These are phyloP conservation scores for Psettodes erumei DNA, from an alignment of 2,113 vertebrate species.

Conservation along the genomic window DNA sequence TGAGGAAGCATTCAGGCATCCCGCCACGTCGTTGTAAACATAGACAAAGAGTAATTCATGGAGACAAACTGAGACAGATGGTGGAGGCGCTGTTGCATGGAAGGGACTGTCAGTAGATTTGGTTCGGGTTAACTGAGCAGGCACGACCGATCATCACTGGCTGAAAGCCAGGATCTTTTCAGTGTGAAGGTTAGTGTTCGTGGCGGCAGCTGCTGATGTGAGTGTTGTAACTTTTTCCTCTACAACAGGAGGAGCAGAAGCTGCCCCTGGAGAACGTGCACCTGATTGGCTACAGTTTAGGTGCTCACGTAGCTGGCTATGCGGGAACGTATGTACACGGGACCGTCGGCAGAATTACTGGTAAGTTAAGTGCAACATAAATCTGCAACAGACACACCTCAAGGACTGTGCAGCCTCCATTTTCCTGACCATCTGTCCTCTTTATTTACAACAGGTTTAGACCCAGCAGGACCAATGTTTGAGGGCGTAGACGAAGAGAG, in stretches of 20 bases:
- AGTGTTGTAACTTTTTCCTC: background rate
- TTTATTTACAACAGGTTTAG: constrained; percentile 84
- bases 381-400: background rate
- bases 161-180: constrained; percentile 21
- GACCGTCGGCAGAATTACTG: constrained; percentile 92
- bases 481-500: constrained; percentile 86
- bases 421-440: background rate
- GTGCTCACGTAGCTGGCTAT: constrained; percentile 94
- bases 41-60: constrained; percentile 56
- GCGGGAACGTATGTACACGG: constrained; percentile 88
- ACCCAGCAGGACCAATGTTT: constrained; percentile 98
- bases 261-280: constrained; percentile 88
- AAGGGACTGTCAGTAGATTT: constrained; percentile 27
- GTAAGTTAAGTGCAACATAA: constrained; percentile 66
- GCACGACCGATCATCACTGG: constrained; percentile 32
- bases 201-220: constrained; percentile 43
- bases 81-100: constrained; percentile 53
- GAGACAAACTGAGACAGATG: constrained; percentile 58
- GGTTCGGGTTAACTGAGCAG: constrained; percentile 40
- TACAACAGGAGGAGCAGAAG: constrained; percentile 84
- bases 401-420: background rate
- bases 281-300: constrained; percentile 96
- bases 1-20: constrained; percentile 31
- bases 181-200: constrained; percentile 14
- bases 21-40: constrained; percentile 54